Base-by-base conservation (phyloP, 2,113 vertebrate species). In the Mustela nigripes region DNA sequence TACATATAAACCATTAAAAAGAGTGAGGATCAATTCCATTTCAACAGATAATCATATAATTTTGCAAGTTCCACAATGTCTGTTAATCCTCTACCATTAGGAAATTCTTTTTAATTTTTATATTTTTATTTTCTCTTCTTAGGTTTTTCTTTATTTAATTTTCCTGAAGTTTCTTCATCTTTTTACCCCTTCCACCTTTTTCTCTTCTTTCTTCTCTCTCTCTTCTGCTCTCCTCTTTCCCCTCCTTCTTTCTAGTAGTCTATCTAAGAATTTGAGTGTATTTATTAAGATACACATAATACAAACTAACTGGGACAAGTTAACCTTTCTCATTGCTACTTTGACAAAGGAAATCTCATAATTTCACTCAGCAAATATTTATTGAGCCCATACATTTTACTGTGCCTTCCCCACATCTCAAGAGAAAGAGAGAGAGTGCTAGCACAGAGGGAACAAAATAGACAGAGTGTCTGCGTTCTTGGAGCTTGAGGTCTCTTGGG, bases 21-120 rank as follows among this genome's bases (percentile, higher is more conserved):
- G 93, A 82, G 65, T 69, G 73, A 85, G 42, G 63, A 73, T 96
- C 79, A 90, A 94, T 98, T 93, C 71, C 26, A 60, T 96, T 92
- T 95, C 81, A 96, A 95, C 36, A 67, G 28, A 84, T 95, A 94
- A 82, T 96, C 74, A 60, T 63, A 87, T 53, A 53, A 89, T 82
- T 95, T 94, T 78, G 15, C 48, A 91, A 91, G 42, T 65, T 95
- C 73, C 22, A 78, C 73, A 93, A 1, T 92, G 33, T 50, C 79
- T 94, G 78, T 60, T 76, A 60, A 90, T 58, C 28, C 16, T 71
- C 36, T 12, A 90, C 18, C 19, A 28, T 60, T 69, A 56, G 26
- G 73, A 85, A 50, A 50, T 92, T 62, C 8, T 63, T 89, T 89
- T 85, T 56, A 42, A 31, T 78, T 36, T 91, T 85, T 53, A 31